Base-by-base conservation (phyloP, 2,113 vertebrate genomes). In the Montifringilla adamsi region DNA sequence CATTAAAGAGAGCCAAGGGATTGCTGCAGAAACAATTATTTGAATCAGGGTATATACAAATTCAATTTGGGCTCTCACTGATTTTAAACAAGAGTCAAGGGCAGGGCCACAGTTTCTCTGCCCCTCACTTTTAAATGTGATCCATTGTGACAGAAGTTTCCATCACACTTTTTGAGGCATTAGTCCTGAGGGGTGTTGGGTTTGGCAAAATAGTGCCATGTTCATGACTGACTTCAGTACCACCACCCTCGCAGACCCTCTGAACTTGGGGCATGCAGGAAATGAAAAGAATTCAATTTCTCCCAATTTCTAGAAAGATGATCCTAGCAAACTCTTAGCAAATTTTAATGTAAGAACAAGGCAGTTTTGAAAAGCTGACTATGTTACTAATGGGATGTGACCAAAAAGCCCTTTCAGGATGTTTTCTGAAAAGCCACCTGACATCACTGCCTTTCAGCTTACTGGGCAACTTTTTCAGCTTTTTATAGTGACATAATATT, bases 221-320 rank as follows among this genome's bases (percentile, higher is more conserved):
- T 35, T 84, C 28, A 4, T 27, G 46, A 24, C 47, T 2, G 72
- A 69, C 46, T 63, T 46, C 33, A 89, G 43, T 46, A 39, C 4
- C 0, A 0, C 22, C n/a, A 26, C 26, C 68, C 31, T 41, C 50
- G 15, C n/a, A 46, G 62, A 47, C 16, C 11, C 58, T 43, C 78
- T 90, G 63, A 66, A 44, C 28, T 3, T n/a, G 20, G 23, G 13
- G 11, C 5, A 2, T 20, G 31, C 52, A 67, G 47, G 70, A 73
- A 88, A 69, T 30, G 23, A 37, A 46, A 14, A 77, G 4, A 49
- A 35, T 67, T 70, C 27, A 46, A 21, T 43, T 77, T 81, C 37
- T 88, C 24, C 22, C 35, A 0, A 0, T 62, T 81, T 77, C 37
- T 53, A 43, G 87, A 50, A 41, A 73, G 28, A 11, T 49, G 11